Base-by-base conservation (phyloP, 2,797 vertebrate species). In the Picus viridis region DNA sequence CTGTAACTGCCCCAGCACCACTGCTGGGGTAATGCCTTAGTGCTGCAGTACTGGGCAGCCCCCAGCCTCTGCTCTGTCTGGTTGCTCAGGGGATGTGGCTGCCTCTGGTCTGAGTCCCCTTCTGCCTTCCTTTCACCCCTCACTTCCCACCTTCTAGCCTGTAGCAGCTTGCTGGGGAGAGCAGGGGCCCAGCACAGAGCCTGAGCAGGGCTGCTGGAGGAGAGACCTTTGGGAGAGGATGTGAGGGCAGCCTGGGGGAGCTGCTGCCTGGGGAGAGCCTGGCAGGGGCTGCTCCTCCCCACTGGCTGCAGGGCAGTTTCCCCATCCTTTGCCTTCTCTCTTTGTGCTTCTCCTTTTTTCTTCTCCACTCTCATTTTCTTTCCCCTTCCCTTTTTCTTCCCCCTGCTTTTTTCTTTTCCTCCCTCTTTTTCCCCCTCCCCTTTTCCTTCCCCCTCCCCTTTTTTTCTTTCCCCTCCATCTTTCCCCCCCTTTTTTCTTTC, bases 1-100 rank as follows among this genome's bases (percentile, higher is more conserved):
- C 77, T 32, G 30, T 4, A 36, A 6, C 58, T 53, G 30, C 32
- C 68, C 57, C 2, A 0, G 36, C 41, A 43, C 41, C 2, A 1
- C 59, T 56, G 53, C 78, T 6, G 63, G 58, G 30, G 19, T 20
- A 59, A 27, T 59, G 7, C 8, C 83, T 39, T 54, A 14, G 45
- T 30, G 6, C 59, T 62, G 43, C 8, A 4, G 18, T 12, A 36
- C 73, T 34, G 87, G 83, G 34, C 68, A 27, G 14, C 72, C 2
- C 2, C 0, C 0, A 0, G 6, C 39, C 23, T 41, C 43, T 17
- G 15, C 10, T 26, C 49, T 9, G 29, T 34, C 47, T 5, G 0
- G 23, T 5, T 43, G 22, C 90, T 57, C 2, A 2, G 43, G 61
- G 70, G 18, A 26, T 0, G 1, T 41, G 73, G 29, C 70, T 86